These are phyloP conservation scores for Argyra leucocephala DNA, from an alignment of 2,888 invertebrate genomes.

Conservation along the genomic window DNA sequence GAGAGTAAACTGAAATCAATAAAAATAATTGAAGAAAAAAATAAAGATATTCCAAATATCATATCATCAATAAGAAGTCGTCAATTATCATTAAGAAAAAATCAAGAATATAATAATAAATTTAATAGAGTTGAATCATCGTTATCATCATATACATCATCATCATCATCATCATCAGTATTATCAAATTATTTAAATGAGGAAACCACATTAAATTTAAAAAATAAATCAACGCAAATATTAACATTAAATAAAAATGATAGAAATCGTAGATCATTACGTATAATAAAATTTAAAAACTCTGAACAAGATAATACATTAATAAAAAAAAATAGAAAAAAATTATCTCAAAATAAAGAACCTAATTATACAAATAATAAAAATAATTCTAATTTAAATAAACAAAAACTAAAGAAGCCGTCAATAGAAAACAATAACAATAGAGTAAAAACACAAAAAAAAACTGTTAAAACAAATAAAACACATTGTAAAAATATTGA, in stretches of 20 bases:
- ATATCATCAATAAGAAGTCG: background rate
- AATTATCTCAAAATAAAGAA: too few relatives aligned
- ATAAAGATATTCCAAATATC: background rate
- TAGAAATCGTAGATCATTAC: background rate
- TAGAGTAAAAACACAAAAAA: background rate
- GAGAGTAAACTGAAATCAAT: background rate
- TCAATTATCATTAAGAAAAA: background rate
- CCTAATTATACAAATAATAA: background rate
- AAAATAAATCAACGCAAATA: background rate
- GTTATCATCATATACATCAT: too few relatives aligned
- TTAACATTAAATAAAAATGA: background rate
- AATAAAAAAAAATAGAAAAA: too few relatives aligned
- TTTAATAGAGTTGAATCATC: background rate
- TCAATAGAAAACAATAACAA: background rate
- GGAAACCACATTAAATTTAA: background rate
- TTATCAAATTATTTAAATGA: background rate
- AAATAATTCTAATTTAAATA: background rate
- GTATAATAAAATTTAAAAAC: too few relatives aligned
- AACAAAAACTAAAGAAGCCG: background rate
- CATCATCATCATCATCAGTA: background rate
- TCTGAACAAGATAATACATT: too few relatives aligned
- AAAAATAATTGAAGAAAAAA: background rate
- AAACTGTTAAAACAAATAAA: background rate
- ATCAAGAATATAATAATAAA: background rate
- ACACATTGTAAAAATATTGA: background rate